These are phyloP conservation scores for Engystomops pustulosus DNA, from an alignment of 2,113 vertebrate genomes.

Conservation along the genomic window DNA sequence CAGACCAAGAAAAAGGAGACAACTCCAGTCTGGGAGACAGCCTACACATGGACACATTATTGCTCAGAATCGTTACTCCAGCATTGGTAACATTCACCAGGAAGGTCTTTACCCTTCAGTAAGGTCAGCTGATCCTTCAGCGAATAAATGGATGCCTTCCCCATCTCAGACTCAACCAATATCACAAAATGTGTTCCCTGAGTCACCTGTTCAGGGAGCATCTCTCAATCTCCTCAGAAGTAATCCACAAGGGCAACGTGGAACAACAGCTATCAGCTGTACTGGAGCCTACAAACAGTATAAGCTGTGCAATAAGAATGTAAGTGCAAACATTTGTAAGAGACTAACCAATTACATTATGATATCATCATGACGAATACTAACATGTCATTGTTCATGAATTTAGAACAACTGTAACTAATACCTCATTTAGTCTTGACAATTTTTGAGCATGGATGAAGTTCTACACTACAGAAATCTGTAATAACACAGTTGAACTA, in stretches of 20 bases:
- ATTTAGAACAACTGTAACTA: too few species aligned
- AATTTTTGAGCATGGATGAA: background rate
- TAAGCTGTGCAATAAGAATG: conserved; percentile 86
- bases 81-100: conserved; percentile 64
- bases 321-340: conserved; percentile 68
- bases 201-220: conserved; percentile 59
- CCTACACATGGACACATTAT: conserved; percentile 58
- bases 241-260: conserved; percentile 69
- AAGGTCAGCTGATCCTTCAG: conserved; percentile 70
- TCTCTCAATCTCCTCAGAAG: conserved; percentile 63
- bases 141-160: conserved; percentile 73
- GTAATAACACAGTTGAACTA: too few species aligned
- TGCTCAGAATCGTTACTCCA: conserved; percentile 55
- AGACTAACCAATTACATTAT: background rate
- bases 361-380: too few species aligned
- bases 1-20: conserved; percentile 69
- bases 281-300: conserved; percentile 77
- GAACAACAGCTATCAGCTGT: conserved; percentile 76
- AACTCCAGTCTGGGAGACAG: conserved; percentile 69
- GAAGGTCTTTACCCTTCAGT: conserved; percentile 62
- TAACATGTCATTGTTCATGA: too few species aligned
- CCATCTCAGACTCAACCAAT: conserved; percentile 65
- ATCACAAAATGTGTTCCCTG: conserved; percentile 66
- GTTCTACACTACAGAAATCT: background rate
- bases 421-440: too few species aligned